These are phyloP conservation scores for Adineta ricciae DNA, from an alignment of 2,888 invertebrate genomes.

Conservation along the genomic window DNA sequence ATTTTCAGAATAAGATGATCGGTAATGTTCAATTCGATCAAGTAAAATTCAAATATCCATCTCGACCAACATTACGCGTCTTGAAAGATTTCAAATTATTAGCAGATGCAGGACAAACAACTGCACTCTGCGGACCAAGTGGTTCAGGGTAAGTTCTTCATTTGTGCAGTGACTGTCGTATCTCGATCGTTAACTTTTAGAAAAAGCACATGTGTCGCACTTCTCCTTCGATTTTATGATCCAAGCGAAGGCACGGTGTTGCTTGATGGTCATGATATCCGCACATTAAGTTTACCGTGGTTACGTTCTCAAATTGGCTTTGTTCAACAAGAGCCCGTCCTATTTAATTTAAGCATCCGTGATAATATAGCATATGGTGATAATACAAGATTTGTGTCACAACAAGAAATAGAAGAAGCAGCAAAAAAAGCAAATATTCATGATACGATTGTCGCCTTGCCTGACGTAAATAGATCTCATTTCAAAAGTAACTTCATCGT, in stretches of 20 bases:
- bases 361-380: slow-evolving; percentile 77
- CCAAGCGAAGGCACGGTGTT: slow-evolving; percentile 29
- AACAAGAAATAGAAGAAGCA: slow-evolving; percentile 24
- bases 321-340: slow-evolving; percentile 80
- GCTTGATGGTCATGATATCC: slow-evolving; percentile 55
- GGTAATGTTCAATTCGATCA: slow-evolving; percentile 46
- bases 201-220: slow-evolving; percentile 28
- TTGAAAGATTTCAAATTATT: slow-evolving; percentile 43
- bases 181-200: background rate
- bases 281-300: slow-evolving; percentile 60
- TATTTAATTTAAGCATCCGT: slow-evolving; percentile 74
- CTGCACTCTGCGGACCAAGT: slow-evolving; percentile 30
- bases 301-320: slow-evolving; percentile 71
- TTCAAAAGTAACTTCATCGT: no score
- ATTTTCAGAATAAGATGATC: background rate
- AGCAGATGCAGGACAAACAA: slow-evolving; percentile 22
- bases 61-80: slow-evolving; percentile 44
- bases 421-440: slow-evolving; percentile 31
- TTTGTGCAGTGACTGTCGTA: background rate
- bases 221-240: slow-evolving; percentile 34
- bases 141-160: background rate
- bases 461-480: background rate
- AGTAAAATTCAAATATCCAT: slow-evolving; percentile 49
- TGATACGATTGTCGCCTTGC: slow-evolving; percentile 8
- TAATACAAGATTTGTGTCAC: background rate